Evolutionary conservation across 2,113 vertebrate species (phyloP).

Genomic region (Sander vitreus): DNA sequence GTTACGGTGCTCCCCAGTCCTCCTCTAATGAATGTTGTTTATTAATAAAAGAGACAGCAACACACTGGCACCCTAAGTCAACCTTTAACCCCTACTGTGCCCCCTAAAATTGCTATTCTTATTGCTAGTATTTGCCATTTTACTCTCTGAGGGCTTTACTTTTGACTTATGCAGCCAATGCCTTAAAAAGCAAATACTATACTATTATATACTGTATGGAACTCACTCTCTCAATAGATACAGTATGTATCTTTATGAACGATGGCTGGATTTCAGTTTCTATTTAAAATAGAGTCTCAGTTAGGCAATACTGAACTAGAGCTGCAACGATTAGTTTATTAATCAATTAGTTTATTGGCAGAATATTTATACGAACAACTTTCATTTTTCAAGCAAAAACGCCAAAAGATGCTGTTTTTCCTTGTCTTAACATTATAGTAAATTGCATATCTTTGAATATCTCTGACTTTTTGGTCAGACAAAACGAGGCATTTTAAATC

Average conservation of each 20-base stretch:
- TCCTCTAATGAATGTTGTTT: slow-evolving; percentile 82
- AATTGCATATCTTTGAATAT: neutral
- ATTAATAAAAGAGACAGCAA: slow-evolving; percentile 80
- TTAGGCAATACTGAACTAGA: neutral
- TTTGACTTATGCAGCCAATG: slow-evolving; percentile 2
- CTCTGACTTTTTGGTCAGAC: neutral
- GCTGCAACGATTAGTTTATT: neutral
- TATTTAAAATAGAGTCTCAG: neutral
- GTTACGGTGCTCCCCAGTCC: slow-evolving; percentile 71
- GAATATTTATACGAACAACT: neutral
- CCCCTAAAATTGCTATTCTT: slow-evolving; percentile 53
- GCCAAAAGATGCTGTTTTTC: too few relatives aligned
- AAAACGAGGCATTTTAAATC: neutral
- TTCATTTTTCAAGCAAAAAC: neutral
- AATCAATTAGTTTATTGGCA: neutral
- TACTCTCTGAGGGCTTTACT: slow-evolving; percentile 26
- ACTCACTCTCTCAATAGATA: neutral
- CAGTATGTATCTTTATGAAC: neutral
- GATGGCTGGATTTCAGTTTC: neutral
- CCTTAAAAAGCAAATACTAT: slow-evolving; percentile 33
- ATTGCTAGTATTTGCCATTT: slow-evolving; percentile 42
- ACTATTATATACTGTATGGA: neutral
- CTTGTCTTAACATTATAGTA: neutral
- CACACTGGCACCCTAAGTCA: slow-evolving; percentile 61
- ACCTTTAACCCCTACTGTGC: slow-evolving; percentile 77